A percentile compares a stretch with the other conserved stretches of the same genome.
Conservation (phyloP, 1,140 invertebrate genomes). For the Heliconius melpomene region DNA sequence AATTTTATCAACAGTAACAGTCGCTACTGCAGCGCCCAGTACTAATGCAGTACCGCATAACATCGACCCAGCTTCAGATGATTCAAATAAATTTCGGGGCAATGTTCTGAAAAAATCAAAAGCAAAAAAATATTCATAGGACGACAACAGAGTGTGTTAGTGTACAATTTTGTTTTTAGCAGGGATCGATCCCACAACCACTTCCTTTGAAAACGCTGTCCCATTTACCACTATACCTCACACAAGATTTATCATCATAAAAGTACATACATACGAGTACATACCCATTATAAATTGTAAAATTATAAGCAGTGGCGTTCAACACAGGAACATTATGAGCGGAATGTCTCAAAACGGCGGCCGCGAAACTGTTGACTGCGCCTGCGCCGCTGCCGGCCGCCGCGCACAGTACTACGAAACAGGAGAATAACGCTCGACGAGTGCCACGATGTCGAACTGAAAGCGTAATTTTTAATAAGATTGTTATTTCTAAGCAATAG, state of each 20-base stretch:
- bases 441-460: slow-evolving; percentile 59
- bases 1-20: slow-evolving; percentile 65
- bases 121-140: too few relatives aligned
- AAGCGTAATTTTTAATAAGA: background rate
- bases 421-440: slow-evolving; percentile 61
- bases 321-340: slow-evolving; percentile 56
- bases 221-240: too few relatives aligned
- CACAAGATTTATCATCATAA: background rate
- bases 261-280: background rate
- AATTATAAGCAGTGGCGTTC: slow-evolving; percentile 68
- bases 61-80: slow-evolving; percentile 66
- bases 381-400: slow-evolving; percentile 66
- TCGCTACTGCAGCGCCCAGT: slow-evolving; percentile 66
- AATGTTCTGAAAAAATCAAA: slow-evolving; percentile 47
- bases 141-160: too few relatives aligned
- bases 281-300: slow-evolving; percentile 70
- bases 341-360: slow-evolving; percentile 64
- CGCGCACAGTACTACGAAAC: slow-evolving; percentile 53
- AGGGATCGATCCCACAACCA: too few relatives aligned
- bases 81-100: slow-evolving; percentile 53
- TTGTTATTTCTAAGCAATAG: too few relatives aligned
- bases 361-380: slow-evolving; percentile 69
- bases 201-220: too few relatives aligned
- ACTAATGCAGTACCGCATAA: slow-evolving; percentile 69
- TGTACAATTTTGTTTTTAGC: too few relatives aligned